Evolutionary conservation across 2,888 invertebrate species (phyloP), one percentile per base, ranked within the genome.

Genomic region (Podotricha telesiphe): DNA sequence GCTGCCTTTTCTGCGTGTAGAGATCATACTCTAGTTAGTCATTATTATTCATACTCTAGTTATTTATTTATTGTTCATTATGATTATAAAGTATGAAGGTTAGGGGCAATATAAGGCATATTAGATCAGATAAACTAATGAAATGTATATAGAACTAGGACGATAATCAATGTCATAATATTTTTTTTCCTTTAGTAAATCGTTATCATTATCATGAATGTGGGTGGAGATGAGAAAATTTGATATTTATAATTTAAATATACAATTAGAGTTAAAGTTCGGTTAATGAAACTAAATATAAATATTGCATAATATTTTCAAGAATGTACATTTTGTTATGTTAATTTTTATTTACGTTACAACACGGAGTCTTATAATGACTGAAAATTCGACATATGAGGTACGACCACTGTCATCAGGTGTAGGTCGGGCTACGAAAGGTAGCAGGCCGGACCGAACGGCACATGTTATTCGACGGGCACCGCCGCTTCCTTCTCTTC

Each of bases 1-100:
- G 96, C 96, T 10, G 95, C 96, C 1, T 91, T 96, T 73, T 96
- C 95, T 74, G 93, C 95, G 50, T 96, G 96, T 82, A 91, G 94
- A 74, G 93, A 94, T 73, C 93, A 94, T 78, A 86, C 94, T 58
- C 89, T 96, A 83, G 96, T 96, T 86, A 93, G 94, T 71, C 58
- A 22, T 53, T 63, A 20, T 28, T 22, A n/a, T 45, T 42, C 28
- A 7, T 28, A 17, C 94, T 58, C 89, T 96, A 83, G 96, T 96
- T 86, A 93, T 94, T 71, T 56, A 22, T 53, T 63, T n/a, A n/a
- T n/a, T n/a, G n/a, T n/a, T n/a, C 10, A n/a, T 42, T 28, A 58
- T 40, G 15, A 15, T 10, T 45, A 11, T 45, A 42, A n/a, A n/a
- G 20, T 22, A 3, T 4, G n/a, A 0, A 11, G 4, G 8, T 40